Base-by-base conservation (phyloP, 2,888 invertebrate genomes). In the Andrena praecox region DNA sequence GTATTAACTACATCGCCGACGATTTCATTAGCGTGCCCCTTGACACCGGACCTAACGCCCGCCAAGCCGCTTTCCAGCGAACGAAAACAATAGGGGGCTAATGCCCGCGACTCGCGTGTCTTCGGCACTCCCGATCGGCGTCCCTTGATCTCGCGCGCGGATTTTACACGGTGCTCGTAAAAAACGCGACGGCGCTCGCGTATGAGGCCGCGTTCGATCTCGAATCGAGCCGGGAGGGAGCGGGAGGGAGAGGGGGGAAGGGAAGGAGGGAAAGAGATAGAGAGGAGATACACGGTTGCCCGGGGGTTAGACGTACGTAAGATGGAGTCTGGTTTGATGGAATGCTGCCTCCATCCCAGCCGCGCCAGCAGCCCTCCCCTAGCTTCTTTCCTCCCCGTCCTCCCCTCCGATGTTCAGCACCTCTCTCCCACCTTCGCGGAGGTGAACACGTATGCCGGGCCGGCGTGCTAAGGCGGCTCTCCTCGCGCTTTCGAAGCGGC, bases 261-360 rank as follows among this genome's bases (percentile, higher is more conserved):
- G 42, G 67, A 59, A 73, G 77, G 85, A 52, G 48, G 56, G 59
- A 76, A 56, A 60, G 27, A 52, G 66, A 81, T 48, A 52, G 83
- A 59, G 85, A 75, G 75, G 85, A 89, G 89, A 90, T 88, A 85
- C 86, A 24, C 56, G 42, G 89, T 90, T 86, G 91, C 91, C 89
- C 81, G 90, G 85, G 91, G 92, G 90, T 89, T 90, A 90, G 88
- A 90, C 89, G 89, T 89, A 89, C 87, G 89, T 91, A 91, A 93
- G 93, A 93, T 93, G 93, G 92, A 93, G 93, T 93, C 93, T 93
- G 93, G 91, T 93, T 93, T 93, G 93, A 93, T 93, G 93, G 93
- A 93, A 93, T 93, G 93, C 90, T 92, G 92, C 92, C 92, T 90
- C 90, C 89, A 89, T 90, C 89, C 87, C 86, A 80, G 85, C 84